These are phyloP conservation scores for Chaetophractus vellerosus DNA, from an alignment of 2,797 vertebrate species.

Conservation along the genomic window DNA sequence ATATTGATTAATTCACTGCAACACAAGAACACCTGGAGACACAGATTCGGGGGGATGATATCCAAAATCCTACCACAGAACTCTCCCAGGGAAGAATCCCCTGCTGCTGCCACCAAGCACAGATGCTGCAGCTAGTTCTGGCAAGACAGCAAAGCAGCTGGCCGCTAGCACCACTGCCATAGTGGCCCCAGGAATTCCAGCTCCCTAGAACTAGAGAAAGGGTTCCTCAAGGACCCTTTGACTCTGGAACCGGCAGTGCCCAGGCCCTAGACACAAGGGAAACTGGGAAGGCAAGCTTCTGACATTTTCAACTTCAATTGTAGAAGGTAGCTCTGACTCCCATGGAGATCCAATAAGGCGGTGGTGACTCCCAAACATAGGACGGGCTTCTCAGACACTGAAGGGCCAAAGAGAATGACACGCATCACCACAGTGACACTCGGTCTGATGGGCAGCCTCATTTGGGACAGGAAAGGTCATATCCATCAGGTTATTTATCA, in stretches of 20 bases:
- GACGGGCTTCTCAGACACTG: neutral
- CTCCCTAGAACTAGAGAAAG: neutral
- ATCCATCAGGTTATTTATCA: neutral
- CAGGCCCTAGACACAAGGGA: neutral
- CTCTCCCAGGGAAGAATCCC: neutral
- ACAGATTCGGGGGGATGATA: neutral
- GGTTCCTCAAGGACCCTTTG: neutral
- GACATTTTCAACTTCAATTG: neutral
- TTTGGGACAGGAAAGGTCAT: conserved; percentile 50
- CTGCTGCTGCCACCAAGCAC: neutral
- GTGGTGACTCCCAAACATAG: neutral
- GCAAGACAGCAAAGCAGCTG: neutral
- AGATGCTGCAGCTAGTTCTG: neutral
- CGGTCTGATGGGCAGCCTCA: neutral
- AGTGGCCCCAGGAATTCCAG: neutral
- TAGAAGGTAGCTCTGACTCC: neutral
- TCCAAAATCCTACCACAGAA: neutral
- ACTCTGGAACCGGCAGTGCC: neutral
- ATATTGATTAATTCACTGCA: neutral
- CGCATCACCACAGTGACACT: neutral
- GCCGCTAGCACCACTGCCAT: neutral
- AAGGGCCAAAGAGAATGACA: neutral
- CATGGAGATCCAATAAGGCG: too few species aligned
- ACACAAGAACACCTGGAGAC: neutral
- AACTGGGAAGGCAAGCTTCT: neutral